Conservation (phyloP, 2,888 invertebrate species). For the Gymnosoma rotundatum region DNA sequence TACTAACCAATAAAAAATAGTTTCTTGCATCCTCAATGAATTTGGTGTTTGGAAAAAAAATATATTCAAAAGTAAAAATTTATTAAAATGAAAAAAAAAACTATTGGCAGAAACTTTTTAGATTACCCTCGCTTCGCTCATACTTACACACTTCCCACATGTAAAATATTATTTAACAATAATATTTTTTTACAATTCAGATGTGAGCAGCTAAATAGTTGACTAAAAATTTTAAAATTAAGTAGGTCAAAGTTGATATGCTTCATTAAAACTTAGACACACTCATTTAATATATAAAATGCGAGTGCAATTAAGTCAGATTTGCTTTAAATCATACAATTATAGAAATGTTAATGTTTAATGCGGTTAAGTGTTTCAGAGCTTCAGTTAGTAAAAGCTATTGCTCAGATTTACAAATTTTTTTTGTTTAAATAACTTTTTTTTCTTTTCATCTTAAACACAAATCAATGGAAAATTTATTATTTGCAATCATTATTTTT, state of each 20-base stretch:
- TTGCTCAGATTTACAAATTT: too few relatives aligned
- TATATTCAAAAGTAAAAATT: too few relatives aligned
- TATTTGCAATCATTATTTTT: too few relatives aligned
- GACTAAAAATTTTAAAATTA: slow-evolving; percentile 16
- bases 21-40: too few relatives aligned
- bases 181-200: background rate
- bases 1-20: too few relatives aligned
- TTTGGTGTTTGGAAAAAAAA: too few relatives aligned
- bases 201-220: background rate
- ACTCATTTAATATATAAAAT: background rate
- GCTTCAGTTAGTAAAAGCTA: too few relatives aligned
- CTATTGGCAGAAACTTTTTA: background rate
- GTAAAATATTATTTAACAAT: too few relatives aligned
- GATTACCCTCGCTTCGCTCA: background rate
- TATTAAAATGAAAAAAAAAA: too few relatives aligned
- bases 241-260: slow-evolving; percentile 57
- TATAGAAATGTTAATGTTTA: background rate
- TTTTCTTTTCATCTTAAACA: too few relatives aligned
- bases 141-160: background rate
- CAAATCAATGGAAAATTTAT: too few relatives aligned
- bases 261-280: slow-evolving; percentile 22
- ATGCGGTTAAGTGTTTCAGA: background rate
- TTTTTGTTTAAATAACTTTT: too few relatives aligned
- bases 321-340: background rate
- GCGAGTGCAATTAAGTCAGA: background rate